Percentiles rank a stretch among this genome's conserved stretches.
Conservation (phyloP, 2,888 invertebrate species). For the Herminia tarsipennalis region DNA sequence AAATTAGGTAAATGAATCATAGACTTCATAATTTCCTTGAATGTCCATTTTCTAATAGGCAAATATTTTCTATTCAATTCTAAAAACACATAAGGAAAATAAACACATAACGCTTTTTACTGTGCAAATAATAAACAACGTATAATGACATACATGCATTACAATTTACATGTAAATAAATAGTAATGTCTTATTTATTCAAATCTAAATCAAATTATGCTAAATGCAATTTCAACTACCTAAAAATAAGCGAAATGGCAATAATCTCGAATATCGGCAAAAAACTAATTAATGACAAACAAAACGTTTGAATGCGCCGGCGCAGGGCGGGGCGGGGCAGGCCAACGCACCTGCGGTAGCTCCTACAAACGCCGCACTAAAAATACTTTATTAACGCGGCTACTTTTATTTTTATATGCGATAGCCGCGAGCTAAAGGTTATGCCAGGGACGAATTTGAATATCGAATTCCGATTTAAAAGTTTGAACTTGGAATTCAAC, state of each 20-base stretch:
- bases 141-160: too few species aligned
- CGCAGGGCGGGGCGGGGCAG: slow-evolving; percentile 53
- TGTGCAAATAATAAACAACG: too few species aligned
- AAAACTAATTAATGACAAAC: slow-evolving; percentile 38
- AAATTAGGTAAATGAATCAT: too few species aligned
- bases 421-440: slow-evolving; percentile 84
- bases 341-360: slow-evolving; percentile 72
- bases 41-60: too few species aligned
- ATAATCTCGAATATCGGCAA: slow-evolving; percentile 6
- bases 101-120: too few species aligned
- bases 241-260: too few species aligned
- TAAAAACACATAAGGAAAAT: too few species aligned
- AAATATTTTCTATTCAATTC: too few species aligned
- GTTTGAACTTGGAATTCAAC: neutral
- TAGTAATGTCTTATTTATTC: neutral
- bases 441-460: slow-evolving; percentile 65
- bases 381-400: slow-evolving; percentile 80
- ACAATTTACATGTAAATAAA: too few species aligned
- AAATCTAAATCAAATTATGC: neutral
- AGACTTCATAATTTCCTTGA: neutral
- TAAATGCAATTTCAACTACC: too few species aligned
- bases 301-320: slow-evolving; percentile 37
- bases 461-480: neutral
- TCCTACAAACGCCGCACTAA: slow-evolving; percentile 64
- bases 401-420: slow-evolving; percentile 82